Evolutionary conservation across 2,797 vertebrate genomes (phyloP), one percentile per base, ranked within the genome.

Genomic region (Perodicticus potto): DNA sequence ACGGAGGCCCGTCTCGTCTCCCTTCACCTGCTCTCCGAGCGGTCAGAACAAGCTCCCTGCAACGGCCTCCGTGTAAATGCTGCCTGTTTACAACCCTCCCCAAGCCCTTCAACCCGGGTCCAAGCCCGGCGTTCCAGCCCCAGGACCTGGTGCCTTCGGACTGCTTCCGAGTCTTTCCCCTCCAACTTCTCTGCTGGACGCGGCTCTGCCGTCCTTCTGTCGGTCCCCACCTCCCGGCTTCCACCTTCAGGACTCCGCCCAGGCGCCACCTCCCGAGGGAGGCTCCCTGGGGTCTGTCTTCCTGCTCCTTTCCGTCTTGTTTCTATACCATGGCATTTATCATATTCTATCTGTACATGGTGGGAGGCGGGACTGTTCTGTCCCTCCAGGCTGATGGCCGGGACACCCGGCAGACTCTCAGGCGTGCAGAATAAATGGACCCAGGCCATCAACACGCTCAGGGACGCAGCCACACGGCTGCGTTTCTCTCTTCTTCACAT

Each of bases 41-140:
- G 53, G 49, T 69, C 61, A 43, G 20, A 67, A 63, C n/a, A 19
- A n/a, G 69, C 92, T 70, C 83, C 91, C 88, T 72, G 53, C 34
- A 67, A 86, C 86, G 74, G 53, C 73, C 55, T 63, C 80, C 8
- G 3, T 10, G 34, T 57, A 57, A 12, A 89, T 49, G 74, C 61
- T 89, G 43, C 40, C 4, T n/a, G 57, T 61, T 90, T n/a, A 45
- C 83, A 70, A 20, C 5, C 34, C 32, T 55, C 73, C 77, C 1
- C 32, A n/a, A 8, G 25, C 9, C 67, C 27, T 80, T 85, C 29
- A 7, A 55, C 53, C 67, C 27, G 32, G 40, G 45, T 3, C 17
- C 4, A 1, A 12, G 37, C 37, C 14, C 0, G 1, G 70, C 1
- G 2, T 57, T 17, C 2, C 53, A 63, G n/a, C 4, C 55, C 67